Conservation (phyloP, 1,140 invertebrate genomes). For the Brachionus asplanchnoidis region DNA sequence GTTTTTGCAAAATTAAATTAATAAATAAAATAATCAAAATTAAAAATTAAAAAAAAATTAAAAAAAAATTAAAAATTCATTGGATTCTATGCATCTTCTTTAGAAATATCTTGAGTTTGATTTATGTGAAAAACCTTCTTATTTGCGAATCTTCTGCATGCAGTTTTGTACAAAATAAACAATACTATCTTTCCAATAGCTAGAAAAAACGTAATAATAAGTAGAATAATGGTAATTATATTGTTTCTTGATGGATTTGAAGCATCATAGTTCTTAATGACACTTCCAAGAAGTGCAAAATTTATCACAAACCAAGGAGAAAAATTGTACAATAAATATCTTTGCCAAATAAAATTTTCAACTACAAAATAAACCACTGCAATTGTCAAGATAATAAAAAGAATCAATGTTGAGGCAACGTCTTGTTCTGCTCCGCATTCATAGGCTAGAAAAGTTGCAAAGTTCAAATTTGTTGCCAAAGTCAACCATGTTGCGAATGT, state of each 20-base stretch:
- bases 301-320: slow-evolving; percentile 49
- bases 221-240: slow-evolving; percentile 31
- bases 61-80: too few relatives aligned
- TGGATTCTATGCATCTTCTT: background rate
- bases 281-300: slow-evolving; percentile 47
- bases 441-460: slow-evolving; percentile 47
- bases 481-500: slow-evolving; percentile 51
- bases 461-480: slow-evolving; percentile 50
- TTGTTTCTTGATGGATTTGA: slow-evolving; percentile 23
- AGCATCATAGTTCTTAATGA: slow-evolving; percentile 5
- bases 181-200: slow-evolving; percentile 15
- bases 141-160: background rate
- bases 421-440: slow-evolving; percentile 28
- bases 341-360: slow-evolving; percentile 47
- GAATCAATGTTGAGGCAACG: slow-evolving; percentile 44
- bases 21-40: too few relatives aligned
- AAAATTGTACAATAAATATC: slow-evolving; percentile 48
- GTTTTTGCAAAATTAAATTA: too few relatives aligned
- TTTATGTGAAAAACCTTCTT: background rate
- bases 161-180: slow-evolving; percentile 14
- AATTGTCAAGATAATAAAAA: slow-evolving; percentile 43
- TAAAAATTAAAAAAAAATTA: background rate
- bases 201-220: slow-evolving; percentile 1
- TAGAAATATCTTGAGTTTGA: background rate
- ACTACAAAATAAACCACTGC: slow-evolving; percentile 45